These are phyloP conservation scores for Trogon surrucura DNA, from an alignment of 2,113 vertebrate genomes.

Conservation along the genomic window DNA sequence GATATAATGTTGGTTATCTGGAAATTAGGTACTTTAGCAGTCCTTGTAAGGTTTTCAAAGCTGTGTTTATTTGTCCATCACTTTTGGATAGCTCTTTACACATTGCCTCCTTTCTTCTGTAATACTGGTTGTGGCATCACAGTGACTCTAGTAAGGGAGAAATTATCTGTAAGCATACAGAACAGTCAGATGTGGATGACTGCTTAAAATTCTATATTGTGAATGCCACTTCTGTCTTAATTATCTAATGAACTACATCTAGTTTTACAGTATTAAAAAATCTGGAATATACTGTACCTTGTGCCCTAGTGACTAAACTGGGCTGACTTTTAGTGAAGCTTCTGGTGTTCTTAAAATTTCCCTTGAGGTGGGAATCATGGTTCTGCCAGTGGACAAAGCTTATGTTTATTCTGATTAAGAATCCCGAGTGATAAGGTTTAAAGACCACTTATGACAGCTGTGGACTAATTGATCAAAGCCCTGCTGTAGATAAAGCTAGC, in stretches of 20 bases:
- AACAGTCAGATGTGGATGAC: background rate
- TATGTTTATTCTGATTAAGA: background rate
- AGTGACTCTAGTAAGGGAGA: background rate
- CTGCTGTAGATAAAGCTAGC: background rate
- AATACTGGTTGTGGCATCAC: background rate
- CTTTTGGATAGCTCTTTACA: background rate
- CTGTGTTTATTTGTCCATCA: background rate
- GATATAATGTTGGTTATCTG: background rate
- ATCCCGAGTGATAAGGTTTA: background rate
- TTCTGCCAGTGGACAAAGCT: background rate
- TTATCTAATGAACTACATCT: background rate
- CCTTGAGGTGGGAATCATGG: background rate
- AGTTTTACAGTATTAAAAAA: background rate
- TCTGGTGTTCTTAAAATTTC: background rate
- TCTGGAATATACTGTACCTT: background rate
- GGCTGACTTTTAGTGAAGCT: background rate
- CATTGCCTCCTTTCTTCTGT: background rate
- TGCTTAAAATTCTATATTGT: background rate
- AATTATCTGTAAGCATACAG: background rate
- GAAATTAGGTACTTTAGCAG: background rate
- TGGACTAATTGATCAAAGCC: background rate
- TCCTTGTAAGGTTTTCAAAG: background rate
- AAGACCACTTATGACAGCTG: background rate
- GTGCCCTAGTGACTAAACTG: background rate
- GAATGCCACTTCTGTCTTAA: background rate